Evolutionary conservation across 2,888 invertebrate species (phyloP).

Genomic region (Eremobia ochroleuca): DNA sequence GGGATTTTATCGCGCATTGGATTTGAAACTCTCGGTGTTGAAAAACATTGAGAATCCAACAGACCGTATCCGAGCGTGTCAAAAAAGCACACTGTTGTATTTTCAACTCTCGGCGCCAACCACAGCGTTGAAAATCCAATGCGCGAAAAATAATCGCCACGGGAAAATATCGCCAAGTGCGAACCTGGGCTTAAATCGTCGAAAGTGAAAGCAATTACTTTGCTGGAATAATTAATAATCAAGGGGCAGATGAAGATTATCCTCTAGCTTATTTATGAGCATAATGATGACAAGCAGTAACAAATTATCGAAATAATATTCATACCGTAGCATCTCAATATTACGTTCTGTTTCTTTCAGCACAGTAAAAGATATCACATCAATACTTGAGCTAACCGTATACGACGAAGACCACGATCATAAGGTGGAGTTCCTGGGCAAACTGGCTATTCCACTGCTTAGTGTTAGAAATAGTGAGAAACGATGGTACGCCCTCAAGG

Average conservation of each 20-base stretch:
- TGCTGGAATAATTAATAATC: background rate
- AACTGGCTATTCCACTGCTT: constrained; percentile 96
- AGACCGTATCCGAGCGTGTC: too few species aligned
- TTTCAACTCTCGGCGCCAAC: too few species aligned
- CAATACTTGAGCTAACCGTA: constrained; percentile 98
- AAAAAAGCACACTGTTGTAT: too few species aligned
- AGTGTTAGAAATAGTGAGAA: constrained; percentile 97
- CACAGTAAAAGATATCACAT: constrained; percentile 98
- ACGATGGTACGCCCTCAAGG: constrained; percentile 98
- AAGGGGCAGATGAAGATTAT: background rate
- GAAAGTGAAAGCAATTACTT: background rate
- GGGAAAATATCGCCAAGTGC: too few species aligned
- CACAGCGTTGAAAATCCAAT: too few species aligned
- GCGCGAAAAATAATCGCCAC: too few species aligned
- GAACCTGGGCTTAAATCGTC: too few species aligned
- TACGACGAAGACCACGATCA: constrained; percentile 99
- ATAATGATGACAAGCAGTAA: background rate
- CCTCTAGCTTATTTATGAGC: background rate
- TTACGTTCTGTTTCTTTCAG: constrained; percentile 82
- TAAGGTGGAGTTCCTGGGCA: constrained; percentile 99
- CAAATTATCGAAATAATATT: background rate
- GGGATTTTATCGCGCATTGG: too few species aligned
- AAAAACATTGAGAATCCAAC: too few species aligned
- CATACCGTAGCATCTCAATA: background rate
- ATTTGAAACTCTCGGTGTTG: too few species aligned